A percentile compares a stretch with the other conserved stretches of the same genome.
These are phyloP conservation scores for Spongia lamella DNA, from an alignment of 37 sponge, comb jelly and placozoan genomes.

Conservation along the genomic window DNA sequence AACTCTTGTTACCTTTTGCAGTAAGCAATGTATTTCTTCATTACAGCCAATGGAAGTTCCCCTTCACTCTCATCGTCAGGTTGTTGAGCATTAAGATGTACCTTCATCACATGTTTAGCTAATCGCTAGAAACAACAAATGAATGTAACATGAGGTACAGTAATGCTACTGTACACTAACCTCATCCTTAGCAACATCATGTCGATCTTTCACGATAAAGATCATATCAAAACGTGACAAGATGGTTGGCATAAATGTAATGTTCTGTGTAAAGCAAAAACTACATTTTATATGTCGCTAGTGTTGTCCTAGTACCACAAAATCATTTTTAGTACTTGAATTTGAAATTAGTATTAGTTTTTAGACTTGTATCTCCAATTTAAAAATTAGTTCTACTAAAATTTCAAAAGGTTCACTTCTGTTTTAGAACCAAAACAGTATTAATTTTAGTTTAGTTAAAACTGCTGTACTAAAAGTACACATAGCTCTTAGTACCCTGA, in stretches of 20 bases:
- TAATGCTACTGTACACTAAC: too few relatives aligned
- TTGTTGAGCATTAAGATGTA: conserved; percentile 90
- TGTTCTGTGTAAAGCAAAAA: conserved; percentile 63
- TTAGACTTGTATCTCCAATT: neutral
- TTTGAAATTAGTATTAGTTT: neutral
- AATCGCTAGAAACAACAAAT: conserved; percentile 48
- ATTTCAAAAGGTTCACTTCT: neutral
- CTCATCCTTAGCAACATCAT: conserved; percentile 87
- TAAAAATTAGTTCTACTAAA: neutral
- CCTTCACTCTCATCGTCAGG: conserved; percentile 77
- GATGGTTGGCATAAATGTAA: conserved; percentile 99
- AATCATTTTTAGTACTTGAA: neutral
- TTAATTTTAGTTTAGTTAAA: too few relatives aligned
- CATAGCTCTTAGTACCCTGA: too few relatives aligned
- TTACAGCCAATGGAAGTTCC: conserved; percentile 78
- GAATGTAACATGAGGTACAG: too few relatives aligned
- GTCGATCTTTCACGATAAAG: conserved; percentile 96
- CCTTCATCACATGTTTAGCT: conserved; percentile 97
- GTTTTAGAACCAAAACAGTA: neutral
- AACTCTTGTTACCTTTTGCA: conserved; percentile 57
- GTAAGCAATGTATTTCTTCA: conserved; percentile 92
- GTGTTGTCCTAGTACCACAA: neutral
- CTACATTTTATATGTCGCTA: neutral
- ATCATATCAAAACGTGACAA: conserved; percentile 99
- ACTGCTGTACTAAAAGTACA: too few relatives aligned